phyloP scores from a whole-genome alignment of 2,113 vertebrate genomes.

The Cinclus cinclus region DNA sequence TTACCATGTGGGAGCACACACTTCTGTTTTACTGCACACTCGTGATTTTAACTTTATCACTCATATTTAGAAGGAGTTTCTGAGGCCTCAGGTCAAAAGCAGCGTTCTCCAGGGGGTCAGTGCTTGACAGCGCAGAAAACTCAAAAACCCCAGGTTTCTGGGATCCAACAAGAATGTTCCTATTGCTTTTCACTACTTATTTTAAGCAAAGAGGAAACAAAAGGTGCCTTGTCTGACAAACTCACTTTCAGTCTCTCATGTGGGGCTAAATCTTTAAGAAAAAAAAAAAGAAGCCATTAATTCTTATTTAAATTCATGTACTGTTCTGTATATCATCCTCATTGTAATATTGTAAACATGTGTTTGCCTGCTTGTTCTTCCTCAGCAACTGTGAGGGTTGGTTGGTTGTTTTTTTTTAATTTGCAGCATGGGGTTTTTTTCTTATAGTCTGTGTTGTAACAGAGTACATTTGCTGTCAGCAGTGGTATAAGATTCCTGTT shows the following conservation, averaged over 20 bases:
- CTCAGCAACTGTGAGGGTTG: not conserved
- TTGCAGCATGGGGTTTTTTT: not conserved
- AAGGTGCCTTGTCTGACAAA: not conserved
- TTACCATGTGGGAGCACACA: too few species aligned
- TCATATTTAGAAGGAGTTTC: too few species aligned
- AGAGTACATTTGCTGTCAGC: not conserved
- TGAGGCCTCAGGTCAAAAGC: too few species aligned
- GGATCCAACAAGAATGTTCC: not conserved
- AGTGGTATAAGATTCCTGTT: not conserved
- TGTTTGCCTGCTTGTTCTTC: not conserved
- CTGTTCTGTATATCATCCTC: fast-evolving
- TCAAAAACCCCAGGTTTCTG: too few species aligned
- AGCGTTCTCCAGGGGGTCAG: too few species aligned
- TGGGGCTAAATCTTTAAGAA: not conserved
- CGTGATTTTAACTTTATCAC: too few species aligned
- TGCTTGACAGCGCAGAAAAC: too few species aligned
- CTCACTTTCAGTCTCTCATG: not conserved
- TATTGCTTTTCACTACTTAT: not conserved
- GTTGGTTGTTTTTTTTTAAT: not conserved
- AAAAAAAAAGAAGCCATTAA: not conserved
- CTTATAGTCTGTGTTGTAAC: not conserved
- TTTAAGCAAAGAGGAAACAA: conserved; percentile 18
- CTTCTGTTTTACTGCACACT: too few species aligned
- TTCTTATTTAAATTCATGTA: not conserved
- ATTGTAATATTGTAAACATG: not conserved